Percentiles rank a stretch among this genome's conserved stretches.
These are phyloP conservation scores for Macrotis lagotis DNA, from an alignment of 2,113 vertebrate species.

Conservation along the genomic window DNA sequence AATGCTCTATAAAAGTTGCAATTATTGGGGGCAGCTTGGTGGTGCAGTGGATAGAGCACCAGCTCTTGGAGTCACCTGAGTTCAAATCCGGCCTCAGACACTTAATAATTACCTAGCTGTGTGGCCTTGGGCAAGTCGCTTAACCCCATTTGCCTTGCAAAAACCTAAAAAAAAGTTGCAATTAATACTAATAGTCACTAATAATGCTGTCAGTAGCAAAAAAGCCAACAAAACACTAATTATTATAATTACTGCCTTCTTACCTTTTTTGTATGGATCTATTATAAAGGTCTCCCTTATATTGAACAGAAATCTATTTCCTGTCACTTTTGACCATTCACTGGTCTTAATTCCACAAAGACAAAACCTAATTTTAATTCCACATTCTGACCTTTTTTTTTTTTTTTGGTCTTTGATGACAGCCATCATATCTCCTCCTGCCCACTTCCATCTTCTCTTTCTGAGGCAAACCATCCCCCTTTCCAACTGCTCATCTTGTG, in stretches of 20 bases:
- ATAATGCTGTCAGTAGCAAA: neutral
- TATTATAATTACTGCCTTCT: neutral
- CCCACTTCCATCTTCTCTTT: neutral
- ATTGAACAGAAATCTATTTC: neutral
- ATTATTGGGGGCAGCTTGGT: too few species aligned
- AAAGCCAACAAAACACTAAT: neutral
- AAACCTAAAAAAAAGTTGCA: too few species aligned
- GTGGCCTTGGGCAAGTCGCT: too few species aligned
- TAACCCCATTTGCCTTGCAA: too few species aligned
- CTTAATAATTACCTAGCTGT: too few species aligned
- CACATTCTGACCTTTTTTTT: neutral
- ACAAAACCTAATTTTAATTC: neutral
- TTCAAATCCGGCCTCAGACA: too few species aligned
- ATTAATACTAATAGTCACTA: neutral
- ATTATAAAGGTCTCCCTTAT: constrained; percentile 2
- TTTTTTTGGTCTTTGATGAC: neutral
- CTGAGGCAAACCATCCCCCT: neutral
- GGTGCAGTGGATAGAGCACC: too few species aligned
- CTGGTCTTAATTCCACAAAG: neutral
- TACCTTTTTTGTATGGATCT: neutral
- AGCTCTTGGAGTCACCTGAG: too few species aligned
- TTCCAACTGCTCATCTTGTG: neutral
- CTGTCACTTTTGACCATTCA: neutral
- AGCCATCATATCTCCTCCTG: neutral
- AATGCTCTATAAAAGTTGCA: neutral